Percentiles rank a stretch among this genome's conserved stretches.
Evolutionary conservation across 2,113 vertebrate genomes (phyloP).

Genomic region (Pelobates fuscus): DNA sequence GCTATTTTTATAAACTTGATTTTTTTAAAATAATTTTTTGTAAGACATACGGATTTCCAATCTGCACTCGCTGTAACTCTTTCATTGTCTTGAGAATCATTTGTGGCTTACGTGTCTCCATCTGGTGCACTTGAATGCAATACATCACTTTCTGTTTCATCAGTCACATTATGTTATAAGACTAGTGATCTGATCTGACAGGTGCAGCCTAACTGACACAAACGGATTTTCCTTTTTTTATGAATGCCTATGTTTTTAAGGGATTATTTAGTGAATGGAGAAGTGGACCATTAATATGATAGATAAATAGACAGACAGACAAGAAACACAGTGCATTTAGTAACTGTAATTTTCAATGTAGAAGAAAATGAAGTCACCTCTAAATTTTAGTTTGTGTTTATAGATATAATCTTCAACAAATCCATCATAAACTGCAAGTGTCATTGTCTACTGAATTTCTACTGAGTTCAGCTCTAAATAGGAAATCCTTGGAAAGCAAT

Average conservation of each 20-base stretch:
- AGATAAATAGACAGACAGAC: too few species aligned
- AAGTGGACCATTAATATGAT: neutral
- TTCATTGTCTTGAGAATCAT: conserved; percentile 11
- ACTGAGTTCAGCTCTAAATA: too few species aligned
- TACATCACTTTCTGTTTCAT: conserved; percentile 13
- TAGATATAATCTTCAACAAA: too few species aligned
- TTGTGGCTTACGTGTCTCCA: conserved; percentile 3
- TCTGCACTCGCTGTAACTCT: conserved; percentile 1
- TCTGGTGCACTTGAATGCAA: conserved; percentile 24
- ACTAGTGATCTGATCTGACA: conserved; percentile 32
- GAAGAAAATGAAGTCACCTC: too few species aligned
- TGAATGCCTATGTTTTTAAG: neutral
- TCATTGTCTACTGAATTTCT: too few species aligned
- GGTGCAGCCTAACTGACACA: conserved; percentile 26
- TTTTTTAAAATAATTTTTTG: neutral
- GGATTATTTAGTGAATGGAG: conserved; percentile 12
- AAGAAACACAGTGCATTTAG: too few species aligned
- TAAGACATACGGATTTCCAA: neutral
- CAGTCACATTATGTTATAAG: conserved; percentile 40
- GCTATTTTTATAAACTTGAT: neutral
- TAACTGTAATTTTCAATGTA: too few species aligned
- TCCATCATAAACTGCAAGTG: too few species aligned
- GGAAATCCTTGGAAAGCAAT: too few species aligned
- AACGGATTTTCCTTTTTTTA: conserved; percentile 5
- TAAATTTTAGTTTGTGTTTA: too few species aligned